Evolutionary conservation across 2,888 invertebrate genomes (phyloP).

Genomic region (Standfussiana lucernea): DNA sequence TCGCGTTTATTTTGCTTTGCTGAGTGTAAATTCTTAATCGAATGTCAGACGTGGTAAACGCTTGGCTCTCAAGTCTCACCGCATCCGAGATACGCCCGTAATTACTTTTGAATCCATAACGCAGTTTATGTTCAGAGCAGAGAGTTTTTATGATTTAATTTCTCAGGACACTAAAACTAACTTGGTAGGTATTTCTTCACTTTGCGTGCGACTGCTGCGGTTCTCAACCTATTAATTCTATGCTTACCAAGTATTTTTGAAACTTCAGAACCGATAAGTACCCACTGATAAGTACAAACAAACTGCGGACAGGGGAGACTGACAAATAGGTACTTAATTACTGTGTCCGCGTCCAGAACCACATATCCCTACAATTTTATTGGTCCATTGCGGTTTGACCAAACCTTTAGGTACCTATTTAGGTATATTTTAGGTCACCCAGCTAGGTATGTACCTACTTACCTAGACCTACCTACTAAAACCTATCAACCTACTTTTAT

Average conservation of each 20-base stretch:
- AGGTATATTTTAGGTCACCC: neutral
- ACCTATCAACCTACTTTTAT: constrained; percentile 2
- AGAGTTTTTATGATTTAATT: neutral
- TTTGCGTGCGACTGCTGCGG: neutral
- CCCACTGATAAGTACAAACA: neutral
- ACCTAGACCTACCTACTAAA: neutral
- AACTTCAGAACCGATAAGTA: too few relatives aligned
- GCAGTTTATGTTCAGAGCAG: neutral
- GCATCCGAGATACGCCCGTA: constrained; percentile 34
- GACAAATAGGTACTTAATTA: neutral
- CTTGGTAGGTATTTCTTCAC: neutral
- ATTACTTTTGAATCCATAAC: constrained; percentile 41
- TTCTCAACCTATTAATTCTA: neutral
- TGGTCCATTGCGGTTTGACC: neutral
- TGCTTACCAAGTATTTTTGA: too few relatives aligned
- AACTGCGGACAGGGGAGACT: neutral
- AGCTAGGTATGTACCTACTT: neutral
- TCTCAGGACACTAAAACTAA: too few relatives aligned
- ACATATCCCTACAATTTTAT: too few relatives aligned
- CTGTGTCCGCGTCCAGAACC: neutral
- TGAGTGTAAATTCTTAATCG: constrained; percentile 52
- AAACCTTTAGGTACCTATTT: too few relatives aligned
- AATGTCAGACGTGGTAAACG: constrained; percentile 50
- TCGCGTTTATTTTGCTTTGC: constrained; percentile 48
- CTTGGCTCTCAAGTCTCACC: constrained; percentile 30